These are phyloP conservation scores for Elegia similella DNA, from an alignment of 2,888 invertebrate species.

Conservation along the genomic window DNA sequence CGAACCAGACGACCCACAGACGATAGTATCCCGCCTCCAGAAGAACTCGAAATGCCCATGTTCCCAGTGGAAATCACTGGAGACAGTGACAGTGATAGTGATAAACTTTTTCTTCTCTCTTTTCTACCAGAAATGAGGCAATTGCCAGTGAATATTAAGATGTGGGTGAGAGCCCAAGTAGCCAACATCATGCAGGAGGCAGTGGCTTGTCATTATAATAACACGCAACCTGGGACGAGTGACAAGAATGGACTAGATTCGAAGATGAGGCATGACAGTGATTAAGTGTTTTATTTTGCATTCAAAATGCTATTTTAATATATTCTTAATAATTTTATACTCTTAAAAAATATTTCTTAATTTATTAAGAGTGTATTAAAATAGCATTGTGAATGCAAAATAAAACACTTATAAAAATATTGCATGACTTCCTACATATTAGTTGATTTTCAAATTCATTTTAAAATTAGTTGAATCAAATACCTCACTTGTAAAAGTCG, in stretches of 20 bases:
- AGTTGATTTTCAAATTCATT: too few relatives aligned
- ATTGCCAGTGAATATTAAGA: slow-evolving; percentile 64
- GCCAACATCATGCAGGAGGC: slow-evolving; percentile 74
- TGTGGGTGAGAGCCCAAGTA: slow-evolving; percentile 73
- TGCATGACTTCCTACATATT: too few relatives aligned
- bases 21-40: slow-evolving; percentile 37
- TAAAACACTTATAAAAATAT: too few relatives aligned
- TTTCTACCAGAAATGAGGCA: slow-evolving; percentile 71
- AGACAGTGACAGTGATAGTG: slow-evolving; percentile 52
- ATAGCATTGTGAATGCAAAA: too few relatives aligned
- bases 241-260: slow-evolving; percentile 35
- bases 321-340: too few relatives aligned
- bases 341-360: too few relatives aligned
- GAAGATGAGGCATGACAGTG: slow-evolving; percentile 46
- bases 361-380: too few relatives aligned
- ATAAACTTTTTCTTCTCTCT: slow-evolving; percentile 63
- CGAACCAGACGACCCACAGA: slow-evolving; percentile 38
- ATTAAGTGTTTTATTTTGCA: too few relatives aligned
- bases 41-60: slow-evolving; percentile 62
- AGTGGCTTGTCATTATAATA: slow-evolving; percentile 55
- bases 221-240: slow-evolving; percentile 41
- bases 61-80: slow-evolving; percentile 47
- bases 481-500: too few relatives aligned
- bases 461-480: too few relatives aligned
- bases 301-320: too few relatives aligned